Evolutionary conservation across 2,888 invertebrate species (phyloP).

Genomic region (Gisinianus flammeolus): DNA sequence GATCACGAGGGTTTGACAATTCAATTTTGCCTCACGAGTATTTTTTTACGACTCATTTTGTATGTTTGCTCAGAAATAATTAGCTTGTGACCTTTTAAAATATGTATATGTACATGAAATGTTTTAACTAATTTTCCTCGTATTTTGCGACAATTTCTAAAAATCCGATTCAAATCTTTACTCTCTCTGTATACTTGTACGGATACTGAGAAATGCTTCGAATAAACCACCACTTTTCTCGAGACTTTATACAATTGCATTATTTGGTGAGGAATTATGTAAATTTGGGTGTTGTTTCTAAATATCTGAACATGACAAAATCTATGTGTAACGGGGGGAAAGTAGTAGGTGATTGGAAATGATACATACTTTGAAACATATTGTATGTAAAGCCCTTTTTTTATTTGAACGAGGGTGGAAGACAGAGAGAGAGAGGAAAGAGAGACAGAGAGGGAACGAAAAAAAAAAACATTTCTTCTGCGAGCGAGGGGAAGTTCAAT

Average conservation of each 20-base stretch:
- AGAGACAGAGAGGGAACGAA: not conserved
- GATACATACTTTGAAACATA: not conserved
- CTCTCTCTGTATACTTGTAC: too few species aligned
- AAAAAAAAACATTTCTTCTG: conserved; percentile 11
- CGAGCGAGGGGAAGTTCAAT: conserved; percentile 15
- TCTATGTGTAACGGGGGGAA: not conserved
- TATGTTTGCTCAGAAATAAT: too few species aligned
- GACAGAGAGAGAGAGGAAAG: not conserved
- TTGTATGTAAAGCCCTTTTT: not conserved
- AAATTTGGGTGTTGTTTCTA: not conserved
- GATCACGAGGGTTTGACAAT: not conserved
- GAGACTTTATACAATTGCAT: too few species aligned
- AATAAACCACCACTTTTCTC: not conserved
- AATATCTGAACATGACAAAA: not conserved
- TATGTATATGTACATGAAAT: too few species aligned
- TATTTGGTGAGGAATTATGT: not conserved
- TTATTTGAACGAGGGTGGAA: not conserved
- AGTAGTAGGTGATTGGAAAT: not conserved
- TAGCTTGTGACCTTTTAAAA: too few species aligned
- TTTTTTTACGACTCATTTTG: too few species aligned
- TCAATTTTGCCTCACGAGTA: too few species aligned
- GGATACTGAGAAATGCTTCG: too few species aligned
- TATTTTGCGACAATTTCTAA: too few species aligned
- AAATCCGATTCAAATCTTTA: too few species aligned
- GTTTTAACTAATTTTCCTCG: too few species aligned